Conservation (phyloP, 2,113 vertebrate genomes). For the Azemiops feae region DNA sequence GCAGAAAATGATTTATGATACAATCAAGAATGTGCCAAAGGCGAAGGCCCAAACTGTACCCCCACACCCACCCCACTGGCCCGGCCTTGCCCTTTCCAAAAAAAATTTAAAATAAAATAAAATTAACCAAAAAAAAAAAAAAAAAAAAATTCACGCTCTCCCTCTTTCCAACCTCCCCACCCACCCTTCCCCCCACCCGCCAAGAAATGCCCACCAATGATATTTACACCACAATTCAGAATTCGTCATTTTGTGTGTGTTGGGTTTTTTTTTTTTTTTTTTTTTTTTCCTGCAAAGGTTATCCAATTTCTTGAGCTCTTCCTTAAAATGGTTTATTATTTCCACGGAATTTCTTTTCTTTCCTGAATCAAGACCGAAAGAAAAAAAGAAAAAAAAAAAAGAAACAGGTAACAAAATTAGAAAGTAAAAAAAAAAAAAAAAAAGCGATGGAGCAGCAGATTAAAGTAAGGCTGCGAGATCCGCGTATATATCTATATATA, state of each 20-base stretch:
- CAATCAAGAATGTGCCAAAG: conserved; percentile 77
- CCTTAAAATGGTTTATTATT: conserved; percentile 79
- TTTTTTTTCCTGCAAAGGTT: conserved; percentile 92
- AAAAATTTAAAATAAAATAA: conserved; percentile 4
- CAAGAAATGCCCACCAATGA: conserved; percentile 81
- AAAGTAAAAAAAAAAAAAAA: conserved; percentile 44
- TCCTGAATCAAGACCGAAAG: conserved; percentile 93
- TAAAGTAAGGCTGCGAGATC: conserved; percentile 86
- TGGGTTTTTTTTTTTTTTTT: conserved; percentile 4
- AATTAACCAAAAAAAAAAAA: too few species aligned
- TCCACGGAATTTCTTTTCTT: conserved; percentile 71
- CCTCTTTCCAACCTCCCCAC: conserved; percentile 6
- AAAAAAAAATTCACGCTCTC: conserved; percentile 56
- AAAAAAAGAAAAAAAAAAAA: conserved; percentile 75
- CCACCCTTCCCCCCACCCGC: conserved; percentile 60
- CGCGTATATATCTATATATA: conserved; percentile 6
- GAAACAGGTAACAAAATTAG: conserved; percentile 73
- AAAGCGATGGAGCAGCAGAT: conserved; percentile 78
- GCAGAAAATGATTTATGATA: conserved; percentile 85
- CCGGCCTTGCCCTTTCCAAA: conserved; percentile 73
- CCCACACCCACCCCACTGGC: conserved; percentile 50
- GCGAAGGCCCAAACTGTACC: conserved; percentile 55
- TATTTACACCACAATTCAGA: conserved; percentile 85
- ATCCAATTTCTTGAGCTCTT: conserved; percentile 90
- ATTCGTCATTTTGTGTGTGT: background rate